A percentile compares a stretch with the other conserved stretches of the same genome.
Evolutionary conservation across 2,888 invertebrate species (phyloP).

Genomic region (Thera obeliscata): DNA sequence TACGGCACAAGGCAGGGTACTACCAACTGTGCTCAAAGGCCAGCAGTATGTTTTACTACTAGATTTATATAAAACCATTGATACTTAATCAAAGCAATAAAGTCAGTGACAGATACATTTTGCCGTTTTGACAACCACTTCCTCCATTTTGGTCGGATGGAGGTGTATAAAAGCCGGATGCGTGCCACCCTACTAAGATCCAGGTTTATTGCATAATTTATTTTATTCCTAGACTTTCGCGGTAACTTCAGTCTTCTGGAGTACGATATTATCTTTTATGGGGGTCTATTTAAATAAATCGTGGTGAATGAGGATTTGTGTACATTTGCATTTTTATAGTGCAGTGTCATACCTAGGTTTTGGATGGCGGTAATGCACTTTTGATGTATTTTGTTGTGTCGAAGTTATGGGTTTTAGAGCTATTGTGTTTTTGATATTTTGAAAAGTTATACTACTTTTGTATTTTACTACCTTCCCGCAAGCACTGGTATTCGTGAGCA

Average conservation of each 20-base stretch:
- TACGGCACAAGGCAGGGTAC: too few relatives aligned
- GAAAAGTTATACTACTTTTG: not conserved
- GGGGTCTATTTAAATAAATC: slow-evolving; percentile 44
- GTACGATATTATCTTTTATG: slow-evolving; percentile 46
- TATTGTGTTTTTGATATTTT: slow-evolving; percentile 2
- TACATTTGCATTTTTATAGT: slow-evolving; percentile 46
- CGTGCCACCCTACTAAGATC: slow-evolving; percentile 13
- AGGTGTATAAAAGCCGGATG: slow-evolving; percentile 13
- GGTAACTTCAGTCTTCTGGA: slow-evolving; percentile 43
- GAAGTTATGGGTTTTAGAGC: slow-evolving; percentile 16
- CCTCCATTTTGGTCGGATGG: not conserved
- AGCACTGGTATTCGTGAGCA: too few relatives aligned
- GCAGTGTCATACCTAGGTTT: slow-evolving; percentile 34
- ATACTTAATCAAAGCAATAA: too few relatives aligned
- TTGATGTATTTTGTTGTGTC: slow-evolving; percentile 29
- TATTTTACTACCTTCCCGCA: too few relatives aligned
- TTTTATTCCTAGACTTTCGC: slow-evolving; percentile 45
- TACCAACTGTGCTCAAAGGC: too few relatives aligned
- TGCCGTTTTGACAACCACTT: too few relatives aligned
- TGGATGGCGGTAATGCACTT: slow-evolving; percentile 30
- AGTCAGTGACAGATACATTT: too few relatives aligned
- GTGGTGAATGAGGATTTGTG: slow-evolving; percentile 44
- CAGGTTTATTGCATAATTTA: slow-evolving; percentile 46
- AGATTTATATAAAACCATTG: too few relatives aligned
- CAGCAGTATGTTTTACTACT: too few relatives aligned